phyloP scores from a whole-genome alignment of 2,113 vertebrate species.

The Hemiprocne comata region DNA sequence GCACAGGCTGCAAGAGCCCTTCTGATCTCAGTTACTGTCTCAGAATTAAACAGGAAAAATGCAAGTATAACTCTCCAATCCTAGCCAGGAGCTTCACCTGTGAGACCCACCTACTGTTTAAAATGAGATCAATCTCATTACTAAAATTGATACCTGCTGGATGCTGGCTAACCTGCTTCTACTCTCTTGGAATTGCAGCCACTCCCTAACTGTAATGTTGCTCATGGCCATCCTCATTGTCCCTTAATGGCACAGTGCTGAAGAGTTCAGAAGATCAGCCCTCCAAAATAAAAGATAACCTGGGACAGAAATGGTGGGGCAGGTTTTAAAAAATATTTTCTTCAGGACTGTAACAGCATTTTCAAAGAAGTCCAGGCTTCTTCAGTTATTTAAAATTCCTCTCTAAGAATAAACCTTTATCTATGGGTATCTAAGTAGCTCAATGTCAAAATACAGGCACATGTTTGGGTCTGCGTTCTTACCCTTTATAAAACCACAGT shows the following conservation, averaged over 20 bases:
- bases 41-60: background rate
- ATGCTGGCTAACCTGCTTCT: background rate
- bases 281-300: background rate
- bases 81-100: background rate
- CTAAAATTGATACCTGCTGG: conserved; percentile 20
- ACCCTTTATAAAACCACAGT: background rate
- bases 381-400: background rate
- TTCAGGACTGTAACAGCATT: background rate
- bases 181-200: background rate
- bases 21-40: background rate
- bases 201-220: background rate
- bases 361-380: background rate
- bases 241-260: background rate
- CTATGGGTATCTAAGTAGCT: background rate
- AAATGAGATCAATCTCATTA: conserved; percentile 30
- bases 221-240: background rate
- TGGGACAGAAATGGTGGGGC: background rate
- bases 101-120: conserved; percentile 12
- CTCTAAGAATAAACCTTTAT: background rate
- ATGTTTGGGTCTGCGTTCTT: background rate
- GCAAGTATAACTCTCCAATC: background rate
- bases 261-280: background rate
- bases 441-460: background rate
- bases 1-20: background rate
- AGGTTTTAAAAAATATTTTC: background rate